These are phyloP conservation scores for Xyrauchen texanus DNA, from an alignment of 2,113 vertebrate species.

Conservation along the genomic window DNA sequence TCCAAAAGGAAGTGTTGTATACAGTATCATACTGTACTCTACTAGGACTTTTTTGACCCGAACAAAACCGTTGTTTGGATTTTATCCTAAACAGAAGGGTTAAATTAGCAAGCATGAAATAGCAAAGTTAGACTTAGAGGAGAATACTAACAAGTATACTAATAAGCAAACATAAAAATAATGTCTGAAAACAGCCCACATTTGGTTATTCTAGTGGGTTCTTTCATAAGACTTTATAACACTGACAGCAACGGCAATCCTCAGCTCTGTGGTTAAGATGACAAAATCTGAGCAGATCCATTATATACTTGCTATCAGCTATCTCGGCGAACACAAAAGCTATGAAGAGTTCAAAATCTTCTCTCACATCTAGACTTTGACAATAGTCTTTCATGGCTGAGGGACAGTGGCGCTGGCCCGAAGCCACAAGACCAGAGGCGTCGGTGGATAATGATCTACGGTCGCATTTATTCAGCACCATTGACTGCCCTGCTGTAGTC, in stretches of 20 bases:
- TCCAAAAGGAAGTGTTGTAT: too few species aligned
- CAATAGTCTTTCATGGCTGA: constrained; percentile 35
- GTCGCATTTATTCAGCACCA: constrained; percentile 27
- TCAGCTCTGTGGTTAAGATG: neutral
- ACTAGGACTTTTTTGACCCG: too few species aligned
- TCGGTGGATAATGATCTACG: constrained; percentile 26
- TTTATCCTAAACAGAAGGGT: too few species aligned
- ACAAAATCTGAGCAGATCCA: neutral
- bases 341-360: constrained; percentile 23
- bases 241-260: neutral
- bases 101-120: too few species aligned
- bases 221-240: too few species aligned
- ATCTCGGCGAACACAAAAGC: neutral
- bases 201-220: too few species aligned
- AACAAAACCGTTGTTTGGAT: too few species aligned
- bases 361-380: constrained; percentile 14
- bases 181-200: too few species aligned
- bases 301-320: constrained; percentile 8
- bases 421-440: neutral
- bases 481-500: constrained; percentile 25
- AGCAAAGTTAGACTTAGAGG: too few species aligned
- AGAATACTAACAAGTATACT: too few species aligned
- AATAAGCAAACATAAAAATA: too few species aligned
- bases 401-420: neutral
- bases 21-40: too few species aligned